phyloP scores from a whole-genome alignment of 2,888 invertebrate species.

The Iphiclides podalirius region DNA sequence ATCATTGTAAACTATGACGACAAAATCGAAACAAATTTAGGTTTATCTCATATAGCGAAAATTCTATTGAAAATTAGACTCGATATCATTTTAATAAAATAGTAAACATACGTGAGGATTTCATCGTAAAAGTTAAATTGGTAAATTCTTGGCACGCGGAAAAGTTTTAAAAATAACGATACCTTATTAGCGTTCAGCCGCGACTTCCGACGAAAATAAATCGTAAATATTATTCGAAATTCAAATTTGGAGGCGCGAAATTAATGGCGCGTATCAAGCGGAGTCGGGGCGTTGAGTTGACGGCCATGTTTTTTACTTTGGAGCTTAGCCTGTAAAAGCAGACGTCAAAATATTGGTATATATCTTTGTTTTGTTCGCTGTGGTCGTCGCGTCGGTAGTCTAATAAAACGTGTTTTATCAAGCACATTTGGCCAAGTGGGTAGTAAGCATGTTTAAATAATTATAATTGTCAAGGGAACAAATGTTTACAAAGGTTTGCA shows the following conservation, averaged over 20 bases:
- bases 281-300: conserved; percentile 9
- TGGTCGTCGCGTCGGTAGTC: conserved; percentile 7
- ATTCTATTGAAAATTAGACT: no score
- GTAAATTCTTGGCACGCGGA: conserved; percentile 5
- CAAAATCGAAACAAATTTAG: no score
- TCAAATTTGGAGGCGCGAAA: conserved; percentile 16
- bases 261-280: conserved; percentile 13
- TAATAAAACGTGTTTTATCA: no score
- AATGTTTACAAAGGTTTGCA: no score
- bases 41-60: no score
- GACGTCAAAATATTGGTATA: background rate
- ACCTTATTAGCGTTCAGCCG: background rate
- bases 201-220: conserved; percentile 14
- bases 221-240: conserved; percentile 20
- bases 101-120: no score
- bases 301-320: conserved; percentile 10
- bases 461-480: no score
- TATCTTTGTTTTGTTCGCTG: conserved; percentile 1
- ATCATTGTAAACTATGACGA: no score
- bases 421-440: no score
- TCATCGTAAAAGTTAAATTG: background rate
- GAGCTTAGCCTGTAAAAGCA: conserved; percentile 11
- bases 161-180: background rate
- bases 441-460: no score
- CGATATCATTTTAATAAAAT: no score